phyloP scores from a whole-genome alignment of 2,797 vertebrate genomes.

The Aplochiton taeniatus region DNA sequence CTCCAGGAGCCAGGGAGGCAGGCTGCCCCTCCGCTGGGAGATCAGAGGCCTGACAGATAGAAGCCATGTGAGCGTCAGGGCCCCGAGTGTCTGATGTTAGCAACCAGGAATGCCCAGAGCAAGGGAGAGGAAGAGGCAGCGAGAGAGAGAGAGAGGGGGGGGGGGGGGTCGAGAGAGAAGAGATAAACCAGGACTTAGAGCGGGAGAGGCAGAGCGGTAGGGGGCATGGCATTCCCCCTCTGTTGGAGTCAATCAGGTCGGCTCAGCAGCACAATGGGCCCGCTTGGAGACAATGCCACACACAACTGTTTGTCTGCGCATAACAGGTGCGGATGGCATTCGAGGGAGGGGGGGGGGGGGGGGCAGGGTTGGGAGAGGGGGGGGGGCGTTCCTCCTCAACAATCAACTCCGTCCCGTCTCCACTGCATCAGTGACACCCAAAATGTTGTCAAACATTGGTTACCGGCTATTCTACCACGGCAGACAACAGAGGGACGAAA shows the following conservation, averaged over 20 bases:
- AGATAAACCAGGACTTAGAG: conserved; percentile 1
- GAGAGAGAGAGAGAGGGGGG: no score
- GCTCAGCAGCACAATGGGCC: conserved; percentile 41
- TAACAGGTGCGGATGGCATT: conserved; percentile 66
- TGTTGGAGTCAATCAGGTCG: conserved; percentile 52
- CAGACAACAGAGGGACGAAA: conserved; percentile 18
- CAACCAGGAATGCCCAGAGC: conserved; percentile 57
- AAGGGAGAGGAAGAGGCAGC: conserved; percentile 23
- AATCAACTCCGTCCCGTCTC: conserved; percentile 5
- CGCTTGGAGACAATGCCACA: conserved; percentile 67
- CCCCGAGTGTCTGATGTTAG: conserved; percentile 45
- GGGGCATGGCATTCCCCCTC: conserved; percentile 52
- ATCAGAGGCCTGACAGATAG: conserved; percentile 26
- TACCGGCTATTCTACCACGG: no score
- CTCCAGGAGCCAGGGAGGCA: conserved; percentile 10
- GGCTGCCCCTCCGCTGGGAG: conserved; percentile 20
- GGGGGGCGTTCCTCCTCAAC: conserved; percentile 54
- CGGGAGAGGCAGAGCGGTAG: conserved; percentile 29
- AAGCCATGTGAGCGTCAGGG: conserved; percentile 35
- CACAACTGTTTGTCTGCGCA: conserved; percentile 67
- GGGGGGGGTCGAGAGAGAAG: no score
- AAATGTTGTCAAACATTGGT: no score
- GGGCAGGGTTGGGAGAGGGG: conserved; percentile 32
- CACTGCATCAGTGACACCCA: neutral
- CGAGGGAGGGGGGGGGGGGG: conserved; percentile 17